Base-by-base conservation (phyloP, 2,113 vertebrate genomes). In the Emydocephalus ijimae region DNA sequence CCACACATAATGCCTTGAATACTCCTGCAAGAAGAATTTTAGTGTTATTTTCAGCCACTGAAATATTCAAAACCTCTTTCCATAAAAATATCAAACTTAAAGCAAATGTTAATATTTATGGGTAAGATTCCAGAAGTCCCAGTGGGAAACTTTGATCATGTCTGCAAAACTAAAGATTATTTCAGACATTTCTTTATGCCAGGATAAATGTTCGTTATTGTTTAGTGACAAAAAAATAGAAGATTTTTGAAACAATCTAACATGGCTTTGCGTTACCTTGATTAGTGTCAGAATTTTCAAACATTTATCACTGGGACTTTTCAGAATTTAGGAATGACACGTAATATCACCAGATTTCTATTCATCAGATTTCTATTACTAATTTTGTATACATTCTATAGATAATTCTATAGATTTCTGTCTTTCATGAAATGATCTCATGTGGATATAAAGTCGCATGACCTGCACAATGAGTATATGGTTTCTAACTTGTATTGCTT, bases 1-100 rank as follows among this genome's bases (percentile, higher is more conserved):
- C 93, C 11, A 0, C 43, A 23, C 95, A 95, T 92, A 98, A 94
- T 29, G 95, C 93, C 54, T 98, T 96, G 96, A 98, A 98, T 81
- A 98, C 97, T 93, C 97, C 98, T 98, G 94, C 10, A 92, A 93
- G 89, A 92, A 97, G 86, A 94, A 94, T 15, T 2, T 95, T 74
- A 94, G 93, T 92, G 92, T n/a, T 3, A 0, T 81, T 43, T 81
- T 81, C 34, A 43, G 18, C 34, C 7, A 39, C 18, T 81, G 74
- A 81, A 81, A 81, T 81, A 43, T 26, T 64, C 87, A 48, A 89
- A 64, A 57, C 18, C 34, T 55, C 50, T 92, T 14, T 88, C 39
- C n/a, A 29, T 26, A 92, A 81, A 89, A 92, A 48, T 48, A 39
- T 45, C 87, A 88, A 8, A 92, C 48, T 52, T n/a, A 64, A 39